These are phyloP conservation scores for Melanotaenia nigrans DNA, from an alignment of 2,797 vertebrate species.

Conservation along the genomic window DNA sequence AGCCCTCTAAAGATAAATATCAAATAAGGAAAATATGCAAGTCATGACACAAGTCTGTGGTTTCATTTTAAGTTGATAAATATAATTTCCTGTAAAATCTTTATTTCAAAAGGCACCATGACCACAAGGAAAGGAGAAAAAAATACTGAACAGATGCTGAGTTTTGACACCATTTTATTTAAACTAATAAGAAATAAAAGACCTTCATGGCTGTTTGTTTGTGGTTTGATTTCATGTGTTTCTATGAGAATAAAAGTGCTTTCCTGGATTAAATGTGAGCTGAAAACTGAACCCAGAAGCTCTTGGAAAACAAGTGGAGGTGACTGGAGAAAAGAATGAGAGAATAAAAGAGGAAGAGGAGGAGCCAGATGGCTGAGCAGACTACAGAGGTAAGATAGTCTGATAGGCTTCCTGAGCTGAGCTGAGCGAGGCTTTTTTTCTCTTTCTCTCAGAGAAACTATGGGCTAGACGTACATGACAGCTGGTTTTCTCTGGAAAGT, in stretches of 20 bases:
- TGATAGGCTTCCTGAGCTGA: slow-evolving; percentile 54
- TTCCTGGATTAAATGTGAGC: neutral
- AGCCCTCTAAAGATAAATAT: too few species aligned
- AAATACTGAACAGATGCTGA: too few species aligned
- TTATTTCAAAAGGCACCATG: too few species aligned
- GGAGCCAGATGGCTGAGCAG: slow-evolving; percentile 4
- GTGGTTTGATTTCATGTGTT: too few species aligned
- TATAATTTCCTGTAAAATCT: too few species aligned
- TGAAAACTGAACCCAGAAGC: neutral
- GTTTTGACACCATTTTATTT: too few species aligned
- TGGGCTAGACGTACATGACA: slow-evolving; percentile 38
- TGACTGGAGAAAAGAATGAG: slow-evolving; percentile 7
- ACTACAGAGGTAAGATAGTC: slow-evolving; percentile 22
- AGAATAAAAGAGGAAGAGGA: slow-evolving; percentile 34
- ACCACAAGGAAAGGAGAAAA: too few species aligned
- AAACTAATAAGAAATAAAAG: too few species aligned
- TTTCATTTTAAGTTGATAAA: too few species aligned
- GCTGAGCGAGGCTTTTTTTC: slow-evolving; percentile 30
- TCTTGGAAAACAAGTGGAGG: neutral
- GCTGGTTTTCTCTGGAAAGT: neutral
- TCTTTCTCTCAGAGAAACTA: slow-evolving; percentile 1
- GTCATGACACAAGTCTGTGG: too few species aligned
- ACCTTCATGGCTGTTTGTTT: too few species aligned
- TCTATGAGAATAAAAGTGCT: neutral
- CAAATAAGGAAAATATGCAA: too few species aligned